Base-by-base conservation (phyloP, 2,113 vertebrate genomes). In the Mionectes macconnelli region DNA sequence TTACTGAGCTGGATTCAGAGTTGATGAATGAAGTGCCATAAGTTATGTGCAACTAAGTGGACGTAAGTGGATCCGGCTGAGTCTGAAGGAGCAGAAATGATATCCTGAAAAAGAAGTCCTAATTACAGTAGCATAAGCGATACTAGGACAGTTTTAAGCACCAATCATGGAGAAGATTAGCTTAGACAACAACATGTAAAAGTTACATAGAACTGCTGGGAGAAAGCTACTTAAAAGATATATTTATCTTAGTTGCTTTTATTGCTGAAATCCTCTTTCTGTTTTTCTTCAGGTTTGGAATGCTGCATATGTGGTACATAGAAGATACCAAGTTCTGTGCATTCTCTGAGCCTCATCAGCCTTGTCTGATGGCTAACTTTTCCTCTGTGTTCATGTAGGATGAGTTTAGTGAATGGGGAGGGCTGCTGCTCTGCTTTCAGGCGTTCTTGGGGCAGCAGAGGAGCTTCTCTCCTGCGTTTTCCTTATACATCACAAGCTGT, bases 61-160 rank as follows among this genome's bases (percentile, higher is more conserved):
- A 45, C 64, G 23, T 78, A 82, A 95, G 89, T 82, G 63, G 35
- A 59, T 89, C 87, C 87, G 52, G 45, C 56, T 60, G 78, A 83
- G 81, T 74, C 57, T 93, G 42, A 87, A 95, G 74, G 49, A 93
- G 57, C 37, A 75, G 31, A 87, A 92, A 90, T 66, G 4, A 57
- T 72, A 88, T 35, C 33, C 50, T 8, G 9, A 55, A 66, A 83
- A 91, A 55, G 56, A 53, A 57, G 25, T 68, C 33, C 30, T 95
- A 84, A 84, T 92, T 95, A 87, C 30, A 63, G 55, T 44, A 47
- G 9, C 19, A 13, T 39, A 70, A 89, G 35, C 60, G 89, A 63
- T 85, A 20, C 30, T 62, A 80, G 60, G 68, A 68, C 6, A 64
- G 15, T 70, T 78, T 57, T 84, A 88, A 66, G 63, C 52, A 77